These are phyloP conservation scores for Plestiodon gilberti DNA, from an alignment of 2,113 vertebrate genomes.

Conservation along the genomic window DNA sequence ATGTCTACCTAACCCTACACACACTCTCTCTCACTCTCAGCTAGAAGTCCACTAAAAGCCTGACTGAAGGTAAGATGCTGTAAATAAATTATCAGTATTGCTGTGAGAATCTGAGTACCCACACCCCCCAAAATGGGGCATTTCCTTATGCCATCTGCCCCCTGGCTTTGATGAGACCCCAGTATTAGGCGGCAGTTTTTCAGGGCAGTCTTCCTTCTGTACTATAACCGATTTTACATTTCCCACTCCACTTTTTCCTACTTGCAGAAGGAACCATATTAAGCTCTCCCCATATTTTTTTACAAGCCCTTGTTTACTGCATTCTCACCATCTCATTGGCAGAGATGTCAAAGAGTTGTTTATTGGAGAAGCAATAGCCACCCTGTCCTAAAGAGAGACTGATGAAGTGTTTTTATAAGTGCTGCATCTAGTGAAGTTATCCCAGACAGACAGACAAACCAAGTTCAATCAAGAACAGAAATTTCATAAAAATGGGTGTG, in stretches of 20 bases:
- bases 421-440: neutral
- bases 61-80: neutral
- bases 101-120: neutral
- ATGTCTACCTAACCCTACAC: neutral
- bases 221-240: neutral
- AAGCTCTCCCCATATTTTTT: neutral
- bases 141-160: too few relatives aligned
- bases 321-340: neutral
- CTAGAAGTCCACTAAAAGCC: neutral
- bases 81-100: neutral
- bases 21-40: neutral
- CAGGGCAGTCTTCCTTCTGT: neutral
- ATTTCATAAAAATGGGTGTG: too few relatives aligned
- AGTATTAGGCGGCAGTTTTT: neutral
- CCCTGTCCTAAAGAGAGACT: neutral
- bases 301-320: neutral
- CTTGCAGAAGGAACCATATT: neutral
- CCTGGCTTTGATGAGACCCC: neutral
- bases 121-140: too few relatives aligned
- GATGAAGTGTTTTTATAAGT: too few relatives aligned
- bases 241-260: neutral
- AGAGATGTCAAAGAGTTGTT: neutral
- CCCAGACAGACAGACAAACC: neutral
- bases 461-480: too few relatives aligned
- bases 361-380: neutral